Conservation (phyloP, 2,888 invertebrate genomes). For the Vannuccia rotundouncinata region DNA sequence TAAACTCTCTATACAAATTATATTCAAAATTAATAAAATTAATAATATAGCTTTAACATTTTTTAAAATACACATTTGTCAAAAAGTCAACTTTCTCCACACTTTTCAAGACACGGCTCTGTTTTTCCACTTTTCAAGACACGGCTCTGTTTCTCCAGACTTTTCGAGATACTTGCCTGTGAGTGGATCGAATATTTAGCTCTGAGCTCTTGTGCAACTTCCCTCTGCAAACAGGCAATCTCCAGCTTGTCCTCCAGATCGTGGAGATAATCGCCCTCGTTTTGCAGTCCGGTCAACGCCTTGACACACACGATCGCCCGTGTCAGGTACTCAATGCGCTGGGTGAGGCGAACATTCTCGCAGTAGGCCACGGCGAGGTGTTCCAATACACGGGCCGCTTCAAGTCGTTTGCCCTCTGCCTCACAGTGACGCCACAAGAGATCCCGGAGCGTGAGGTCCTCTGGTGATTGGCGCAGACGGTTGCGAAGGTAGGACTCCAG, state of each 20-base stretch:
- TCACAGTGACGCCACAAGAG: slow-evolving; percentile 93
- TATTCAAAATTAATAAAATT: no score
- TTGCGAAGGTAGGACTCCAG: slow-evolving; percentile 67
- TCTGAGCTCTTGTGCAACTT: slow-evolving; percentile 23
- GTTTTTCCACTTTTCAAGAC: no score
- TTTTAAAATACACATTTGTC: no score
- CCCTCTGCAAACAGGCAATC: slow-evolving; percentile 64
- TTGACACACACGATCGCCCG: slow-evolving; percentile 90
- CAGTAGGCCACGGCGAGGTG: slow-evolving; percentile 65
- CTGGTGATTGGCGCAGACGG: slow-evolving; percentile 57
- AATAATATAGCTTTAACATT: no score
- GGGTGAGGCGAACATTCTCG: slow-evolving; percentile 8
- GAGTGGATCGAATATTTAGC: no score
- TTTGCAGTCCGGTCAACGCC: slow-evolving; percentile 56
- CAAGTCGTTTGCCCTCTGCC: slow-evolving; percentile 78
- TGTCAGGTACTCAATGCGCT: slow-evolving; percentile 81
- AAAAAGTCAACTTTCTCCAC: no score
- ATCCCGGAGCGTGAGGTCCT: slow-evolving; percentile 66
- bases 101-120: no score
- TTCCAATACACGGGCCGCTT: slow-evolving; percentile 82
- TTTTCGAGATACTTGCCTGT: no score
- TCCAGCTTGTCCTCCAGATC: slow-evolving; percentile 87
- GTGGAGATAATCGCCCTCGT: slow-evolving; percentile 70
- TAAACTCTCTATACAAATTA: no score
- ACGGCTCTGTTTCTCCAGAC: no score